A percentile compares a stretch with the other conserved stretches of the same genome.
These are phyloP conservation scores for Zeuzera pyrina DNA, from an alignment of 2,888 invertebrate genomes.

Conservation along the genomic window DNA sequence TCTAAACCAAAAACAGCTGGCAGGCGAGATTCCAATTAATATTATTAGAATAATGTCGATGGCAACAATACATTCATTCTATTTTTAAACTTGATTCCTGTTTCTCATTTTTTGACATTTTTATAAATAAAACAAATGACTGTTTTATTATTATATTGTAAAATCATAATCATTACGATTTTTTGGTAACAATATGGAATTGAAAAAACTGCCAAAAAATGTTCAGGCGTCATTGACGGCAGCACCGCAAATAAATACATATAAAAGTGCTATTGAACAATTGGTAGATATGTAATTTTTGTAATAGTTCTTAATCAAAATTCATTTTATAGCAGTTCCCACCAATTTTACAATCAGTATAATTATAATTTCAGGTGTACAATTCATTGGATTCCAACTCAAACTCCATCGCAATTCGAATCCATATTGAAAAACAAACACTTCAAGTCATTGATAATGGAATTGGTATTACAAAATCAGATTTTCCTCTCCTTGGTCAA, in stretches of 20 bases:
- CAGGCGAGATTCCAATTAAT: too few species aligned
- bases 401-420: slow-evolving; percentile 78
- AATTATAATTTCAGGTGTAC: slow-evolving; percentile 61
- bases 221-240: slow-evolving; percentile 71
- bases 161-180: too few species aligned
- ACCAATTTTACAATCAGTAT: slow-evolving; percentile 1
- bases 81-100: too few species aligned
- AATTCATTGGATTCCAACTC: slow-evolving; percentile 82
- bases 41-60: too few species aligned
- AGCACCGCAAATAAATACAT: slow-evolving; percentile 68
- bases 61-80: too few species aligned
- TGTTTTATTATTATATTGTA: too few species aligned
- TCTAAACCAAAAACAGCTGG: too few species aligned
- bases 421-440: slow-evolving; percentile 72
- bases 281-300: slow-evolving; percentile 52
- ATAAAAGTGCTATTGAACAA: slow-evolving; percentile 76
- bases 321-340: background rate
- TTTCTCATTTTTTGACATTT: too few species aligned
- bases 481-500: slow-evolving; percentile 73
- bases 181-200: slow-evolving; percentile 27
- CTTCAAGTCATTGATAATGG: slow-evolving; percentile 88
- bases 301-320: slow-evolving; percentile 2
- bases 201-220: slow-evolving; percentile 43
- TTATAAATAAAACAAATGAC: too few species aligned
- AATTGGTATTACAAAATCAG: slow-evolving; percentile 71